Conservation (phyloP, 2,113 vertebrate genomes). For the Semnornis frantzii region DNA sequence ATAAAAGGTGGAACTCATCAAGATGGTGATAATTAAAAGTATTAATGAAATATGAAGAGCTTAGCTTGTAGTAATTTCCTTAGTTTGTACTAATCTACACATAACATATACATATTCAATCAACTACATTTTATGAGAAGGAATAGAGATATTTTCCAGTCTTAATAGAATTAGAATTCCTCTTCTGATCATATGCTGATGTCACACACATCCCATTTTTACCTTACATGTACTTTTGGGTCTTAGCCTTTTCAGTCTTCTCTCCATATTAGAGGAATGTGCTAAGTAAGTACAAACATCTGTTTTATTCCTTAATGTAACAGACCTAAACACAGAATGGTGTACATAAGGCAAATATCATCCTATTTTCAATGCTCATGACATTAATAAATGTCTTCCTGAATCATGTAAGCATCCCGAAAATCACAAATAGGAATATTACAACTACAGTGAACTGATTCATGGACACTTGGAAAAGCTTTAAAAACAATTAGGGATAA, state of each 20-base stretch:
- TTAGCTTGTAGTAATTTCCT: background rate
- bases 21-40: background rate
- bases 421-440: background rate
- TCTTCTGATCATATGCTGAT: background rate
- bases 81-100: background rate
- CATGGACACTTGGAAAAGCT: background rate
- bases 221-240: background rate
- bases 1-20: background rate
- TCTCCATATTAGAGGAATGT: background rate
- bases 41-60: background rate
- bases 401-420: background rate
- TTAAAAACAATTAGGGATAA: background rate
- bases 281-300: background rate
- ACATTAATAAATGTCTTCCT: background rate
- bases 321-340: background rate
- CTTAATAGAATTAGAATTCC: background rate
- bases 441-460: background rate
- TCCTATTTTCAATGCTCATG: background rate
- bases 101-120: background rate
- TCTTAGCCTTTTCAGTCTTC: background rate
- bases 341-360: background rate
- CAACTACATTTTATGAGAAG: background rate
- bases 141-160: background rate
- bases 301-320: background rate
- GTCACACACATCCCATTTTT: background rate